Percentiles rank a stretch among this genome's conserved stretches.
Conservation (phyloP, 2,113 vertebrate genomes). For the Argyrosomus japonicus region DNA sequence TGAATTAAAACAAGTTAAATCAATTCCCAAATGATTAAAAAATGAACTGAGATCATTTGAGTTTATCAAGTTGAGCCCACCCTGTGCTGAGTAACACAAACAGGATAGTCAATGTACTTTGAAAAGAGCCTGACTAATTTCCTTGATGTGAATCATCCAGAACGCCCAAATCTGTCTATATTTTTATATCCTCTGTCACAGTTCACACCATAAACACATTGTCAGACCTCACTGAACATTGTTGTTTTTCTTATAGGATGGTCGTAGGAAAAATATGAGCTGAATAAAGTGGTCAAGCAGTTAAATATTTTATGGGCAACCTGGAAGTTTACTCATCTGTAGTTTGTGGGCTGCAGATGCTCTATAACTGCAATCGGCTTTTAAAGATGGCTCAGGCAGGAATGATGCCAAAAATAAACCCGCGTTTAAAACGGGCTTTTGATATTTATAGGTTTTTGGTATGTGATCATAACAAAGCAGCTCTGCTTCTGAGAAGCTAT, state of each 20-base stretch:
- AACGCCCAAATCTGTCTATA: neutral
- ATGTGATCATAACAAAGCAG: slow-evolving; percentile 11
- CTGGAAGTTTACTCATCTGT: slow-evolving; percentile 77
- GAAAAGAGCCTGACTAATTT: neutral
- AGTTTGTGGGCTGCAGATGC: slow-evolving; percentile 54
- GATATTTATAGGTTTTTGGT: slow-evolving; percentile 47
- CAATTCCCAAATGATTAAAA: neutral
- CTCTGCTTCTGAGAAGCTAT: slow-evolving; percentile 15
- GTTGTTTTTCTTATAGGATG: neutral
- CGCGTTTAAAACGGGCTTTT: slow-evolving; percentile 17
- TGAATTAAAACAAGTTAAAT: neutral
- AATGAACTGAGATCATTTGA: neutral
- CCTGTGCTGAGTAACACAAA: neutral
- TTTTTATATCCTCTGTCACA: neutral
- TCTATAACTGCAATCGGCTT: slow-evolving; percentile 45
- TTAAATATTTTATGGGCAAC: slow-evolving; percentile 78
- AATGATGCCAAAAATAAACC: slow-evolving; percentile 56
- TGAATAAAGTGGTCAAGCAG: slow-evolving; percentile 74
- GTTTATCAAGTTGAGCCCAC: neutral
- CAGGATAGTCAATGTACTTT: neutral
- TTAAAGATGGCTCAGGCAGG: slow-evolving; percentile 38
- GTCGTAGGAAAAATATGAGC: slow-evolving; percentile 59
- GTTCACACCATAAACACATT: slow-evolving; percentile 17
- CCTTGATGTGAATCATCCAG: neutral
- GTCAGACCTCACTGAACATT: slow-evolving; percentile 14